phyloP scores from a whole-genome alignment of 2,113 vertebrate genomes.

The Ia io region DNA sequence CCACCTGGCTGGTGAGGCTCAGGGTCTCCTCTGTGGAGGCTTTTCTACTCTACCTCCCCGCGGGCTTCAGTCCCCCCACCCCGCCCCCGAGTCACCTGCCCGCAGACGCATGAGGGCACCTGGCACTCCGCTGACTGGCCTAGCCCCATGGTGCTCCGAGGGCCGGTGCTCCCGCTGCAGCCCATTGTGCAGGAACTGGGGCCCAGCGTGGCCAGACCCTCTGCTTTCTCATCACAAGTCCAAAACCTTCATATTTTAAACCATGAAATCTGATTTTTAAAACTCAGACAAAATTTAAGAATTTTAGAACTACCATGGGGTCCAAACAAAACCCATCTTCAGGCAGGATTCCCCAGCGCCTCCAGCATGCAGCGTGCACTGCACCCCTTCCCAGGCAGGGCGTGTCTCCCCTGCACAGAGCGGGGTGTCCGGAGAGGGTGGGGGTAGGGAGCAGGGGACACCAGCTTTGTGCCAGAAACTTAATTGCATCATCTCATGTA shows the following conservation, averaged over 20 bases:
- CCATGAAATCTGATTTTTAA: not conserved
- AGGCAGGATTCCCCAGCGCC: not conserved
- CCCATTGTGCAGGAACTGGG: rapidly evolving
- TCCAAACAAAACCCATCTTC: not conserved
- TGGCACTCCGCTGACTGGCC: rapidly evolving
- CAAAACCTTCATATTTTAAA: not conserved
- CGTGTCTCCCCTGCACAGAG: not conserved
- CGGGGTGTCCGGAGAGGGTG: not conserved
- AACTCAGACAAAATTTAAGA: not conserved
- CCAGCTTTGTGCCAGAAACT: not conserved
- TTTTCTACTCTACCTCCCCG: not conserved
- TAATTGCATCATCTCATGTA: not conserved
- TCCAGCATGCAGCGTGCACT: rapidly evolving
- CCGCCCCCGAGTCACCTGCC: not conserved
- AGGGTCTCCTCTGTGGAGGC: not conserved
- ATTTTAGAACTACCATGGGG: not conserved
- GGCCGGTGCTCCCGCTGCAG: not conserved
- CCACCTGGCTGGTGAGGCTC: not conserved
- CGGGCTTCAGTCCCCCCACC: not conserved
- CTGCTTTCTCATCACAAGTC: not conserved
- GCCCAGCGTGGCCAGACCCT: not conserved
- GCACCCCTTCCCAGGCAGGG: not conserved
- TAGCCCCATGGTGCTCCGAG: not conserved
- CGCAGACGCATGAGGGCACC: not conserved
- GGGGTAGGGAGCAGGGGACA: too few species aligned